These are phyloP conservation scores for Melieria picta DNA, from an alignment of 2,888 invertebrate genomes.

Conservation along the genomic window DNA sequence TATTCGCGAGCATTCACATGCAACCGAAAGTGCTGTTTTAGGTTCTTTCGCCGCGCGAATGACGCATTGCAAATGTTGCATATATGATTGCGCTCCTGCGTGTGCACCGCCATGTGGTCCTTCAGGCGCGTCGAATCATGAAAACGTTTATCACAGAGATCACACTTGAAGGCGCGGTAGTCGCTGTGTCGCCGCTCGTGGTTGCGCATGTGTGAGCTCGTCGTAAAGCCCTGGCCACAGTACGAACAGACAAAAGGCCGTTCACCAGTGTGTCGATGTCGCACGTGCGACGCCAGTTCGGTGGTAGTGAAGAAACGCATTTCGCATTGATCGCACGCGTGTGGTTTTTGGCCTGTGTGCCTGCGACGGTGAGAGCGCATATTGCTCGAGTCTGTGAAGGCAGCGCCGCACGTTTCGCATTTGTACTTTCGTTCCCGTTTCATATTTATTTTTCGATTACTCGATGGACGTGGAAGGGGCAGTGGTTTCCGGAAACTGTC, in stretches of 20 bases:
- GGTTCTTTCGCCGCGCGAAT: constrained; percentile 15
- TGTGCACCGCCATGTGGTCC: constrained; percentile 1
- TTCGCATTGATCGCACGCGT: constrained; percentile 37
- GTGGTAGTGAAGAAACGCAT: constrained; percentile 39
- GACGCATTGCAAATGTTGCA: constrained; percentile 19
- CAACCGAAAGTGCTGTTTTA: constrained; percentile 17
- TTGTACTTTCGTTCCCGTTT: constrained; percentile 33
- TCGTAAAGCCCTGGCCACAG: constrained; percentile 36
- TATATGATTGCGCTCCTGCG: constrained; percentile 21
- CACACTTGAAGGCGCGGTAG: constrained; percentile 35
- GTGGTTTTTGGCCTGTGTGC: constrained; percentile 40
- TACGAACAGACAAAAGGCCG: constrained; percentile 42
- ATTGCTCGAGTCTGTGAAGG: constrained; percentile 41
- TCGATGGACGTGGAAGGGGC: no score
- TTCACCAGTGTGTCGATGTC: constrained; percentile 41
- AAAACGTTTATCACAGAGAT: constrained; percentile 30
- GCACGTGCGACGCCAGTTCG: constrained; percentile 39
- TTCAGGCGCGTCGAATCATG: neutral
- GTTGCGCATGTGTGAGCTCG: neutral
- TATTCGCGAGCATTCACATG: constrained; percentile 22
- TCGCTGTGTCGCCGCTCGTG: constrained; percentile 41
- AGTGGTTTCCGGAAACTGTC: no score
- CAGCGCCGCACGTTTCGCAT: constrained; percentile 41
- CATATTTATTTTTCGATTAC: neutral
- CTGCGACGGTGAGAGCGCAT: constrained; percentile 41